These are phyloP conservation scores for Meloidogyne hapla DNA, from an alignment of 1,140 invertebrate genomes.

Conservation along the genomic window DNA sequence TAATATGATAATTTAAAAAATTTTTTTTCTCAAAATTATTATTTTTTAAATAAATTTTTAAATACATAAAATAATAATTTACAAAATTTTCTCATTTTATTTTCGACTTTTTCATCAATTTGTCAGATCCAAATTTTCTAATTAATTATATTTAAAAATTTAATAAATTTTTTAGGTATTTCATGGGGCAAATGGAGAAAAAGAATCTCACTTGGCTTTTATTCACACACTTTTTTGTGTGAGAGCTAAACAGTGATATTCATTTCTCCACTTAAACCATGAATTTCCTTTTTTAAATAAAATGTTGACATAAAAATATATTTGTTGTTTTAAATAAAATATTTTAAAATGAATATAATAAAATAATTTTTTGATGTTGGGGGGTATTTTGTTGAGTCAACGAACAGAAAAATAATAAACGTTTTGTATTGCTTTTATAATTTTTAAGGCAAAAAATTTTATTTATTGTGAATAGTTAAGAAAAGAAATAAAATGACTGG, in stretches of 20 bases:
- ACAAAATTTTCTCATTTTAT: too few species aligned
- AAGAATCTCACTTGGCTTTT: constrained; percentile 30
- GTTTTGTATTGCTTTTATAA: background rate
- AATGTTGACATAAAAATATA: background rate
- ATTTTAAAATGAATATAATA: background rate
- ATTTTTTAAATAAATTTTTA: too few species aligned
- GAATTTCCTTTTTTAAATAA: background rate
- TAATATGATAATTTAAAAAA: too few species aligned
- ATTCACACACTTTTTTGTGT: background rate
- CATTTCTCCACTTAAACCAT: constrained; percentile 5
- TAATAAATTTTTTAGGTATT: background rate
- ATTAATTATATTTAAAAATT: too few species aligned
- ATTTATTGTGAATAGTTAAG: too few species aligned
- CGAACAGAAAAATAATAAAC: background rate
- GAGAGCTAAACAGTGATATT: background rate
- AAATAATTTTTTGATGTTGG: background rate
- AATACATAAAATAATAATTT: too few species aligned
- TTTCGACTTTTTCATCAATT: too few species aligned
- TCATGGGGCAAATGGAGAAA: constrained; percentile 19
- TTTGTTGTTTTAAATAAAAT: background rate
- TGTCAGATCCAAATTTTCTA: too few species aligned
- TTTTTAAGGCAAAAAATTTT: background rate
- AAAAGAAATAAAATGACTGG: background rate
- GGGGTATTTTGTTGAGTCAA: background rate
- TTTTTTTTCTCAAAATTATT: too few species aligned